Percentiles rank a stretch among this genome's conserved stretches.
Evolutionary conservation across 2,888 invertebrate species (phyloP).

Genomic region (Melikaiella ostensackeni): DNA sequence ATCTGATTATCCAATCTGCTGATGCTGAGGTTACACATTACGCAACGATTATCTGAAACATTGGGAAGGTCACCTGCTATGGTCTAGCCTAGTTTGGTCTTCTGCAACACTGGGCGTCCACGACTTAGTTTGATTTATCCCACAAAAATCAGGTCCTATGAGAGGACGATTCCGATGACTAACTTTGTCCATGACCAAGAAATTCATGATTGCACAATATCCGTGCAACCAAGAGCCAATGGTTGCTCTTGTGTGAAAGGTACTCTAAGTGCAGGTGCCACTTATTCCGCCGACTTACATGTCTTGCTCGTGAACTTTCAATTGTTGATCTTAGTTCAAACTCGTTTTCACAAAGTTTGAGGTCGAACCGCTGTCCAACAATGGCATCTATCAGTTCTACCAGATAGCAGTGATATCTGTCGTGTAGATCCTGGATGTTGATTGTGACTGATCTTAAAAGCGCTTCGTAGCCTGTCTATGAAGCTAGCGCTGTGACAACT

Average conservation of each 20-base stretch:
- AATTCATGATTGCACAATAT: no score
- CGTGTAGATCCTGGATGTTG: no score
- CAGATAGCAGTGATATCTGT: no score
- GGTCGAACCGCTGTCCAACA: constrained; percentile 33
- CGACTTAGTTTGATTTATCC: constrained; percentile 42
- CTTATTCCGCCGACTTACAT: no score
- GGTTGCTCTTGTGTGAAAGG: constrained; percentile 3
- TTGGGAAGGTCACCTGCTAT: constrained; percentile 42
- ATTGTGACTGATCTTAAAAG: no score
- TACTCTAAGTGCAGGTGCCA: no score
- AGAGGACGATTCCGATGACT: neutral
- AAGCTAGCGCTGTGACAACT: no score
- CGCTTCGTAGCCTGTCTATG: no score
- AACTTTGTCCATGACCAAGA: no score
- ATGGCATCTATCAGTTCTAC: no score
- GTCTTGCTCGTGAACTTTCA: no score
- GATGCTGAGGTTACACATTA: neutral
- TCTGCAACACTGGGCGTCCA: constrained; percentile 36
- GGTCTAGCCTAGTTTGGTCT: constrained; percentile 57
- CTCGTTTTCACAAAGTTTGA: neutral
- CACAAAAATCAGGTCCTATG: constrained; percentile 44
- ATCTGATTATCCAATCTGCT: neutral
- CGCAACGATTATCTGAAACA: neutral
- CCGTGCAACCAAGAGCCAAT: constrained; percentile 39
- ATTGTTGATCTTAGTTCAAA: neutral